phyloP scores from a whole-genome alignment of 2,888 invertebrate species.

The Epistrophe eligans region DNA sequence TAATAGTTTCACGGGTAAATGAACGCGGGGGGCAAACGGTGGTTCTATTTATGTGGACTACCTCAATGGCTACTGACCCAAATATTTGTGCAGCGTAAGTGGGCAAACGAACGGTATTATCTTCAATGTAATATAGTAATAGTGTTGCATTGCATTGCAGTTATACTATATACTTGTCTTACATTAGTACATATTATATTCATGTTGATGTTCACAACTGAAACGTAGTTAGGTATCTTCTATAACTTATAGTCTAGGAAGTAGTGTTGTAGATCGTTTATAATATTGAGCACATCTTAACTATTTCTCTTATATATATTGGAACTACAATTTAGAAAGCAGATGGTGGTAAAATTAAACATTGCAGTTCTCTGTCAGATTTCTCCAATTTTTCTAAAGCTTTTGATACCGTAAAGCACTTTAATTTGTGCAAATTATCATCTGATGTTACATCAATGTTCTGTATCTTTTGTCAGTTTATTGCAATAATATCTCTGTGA shows the following conservation, averaged over 20 bases:
- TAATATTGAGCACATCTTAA: too few species aligned
- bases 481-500: too few species aligned
- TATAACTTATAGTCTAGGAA: neutral
- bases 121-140: slow-evolving; percentile 29
- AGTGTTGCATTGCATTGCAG: slow-evolving; percentile 1
- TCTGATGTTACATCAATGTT: too few species aligned
- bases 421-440: too few species aligned
- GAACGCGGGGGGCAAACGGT: slow-evolving; percentile 52
- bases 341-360: too few species aligned
- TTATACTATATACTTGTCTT: neutral
- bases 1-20: slow-evolving; percentile 39
- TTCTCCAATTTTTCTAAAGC: too few species aligned
- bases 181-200: neutral
- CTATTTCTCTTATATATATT: too few species aligned
- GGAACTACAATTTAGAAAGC: too few species aligned
- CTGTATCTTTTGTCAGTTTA: too few species aligned
- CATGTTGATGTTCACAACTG: slow-evolving; percentile 1
- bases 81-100: slow-evolving; percentile 75
- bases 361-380: too few species aligned
- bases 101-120: slow-evolving; percentile 72
- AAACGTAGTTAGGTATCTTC: neutral
- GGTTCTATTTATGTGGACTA: slow-evolving; percentile 52
- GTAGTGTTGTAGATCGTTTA: neutral
- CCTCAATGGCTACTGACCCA: slow-evolving; percentile 75
- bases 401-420: too few species aligned